phyloP scores from a whole-genome alignment of 2,888 invertebrate species.

The Chrysopilus asiliformis region DNA sequence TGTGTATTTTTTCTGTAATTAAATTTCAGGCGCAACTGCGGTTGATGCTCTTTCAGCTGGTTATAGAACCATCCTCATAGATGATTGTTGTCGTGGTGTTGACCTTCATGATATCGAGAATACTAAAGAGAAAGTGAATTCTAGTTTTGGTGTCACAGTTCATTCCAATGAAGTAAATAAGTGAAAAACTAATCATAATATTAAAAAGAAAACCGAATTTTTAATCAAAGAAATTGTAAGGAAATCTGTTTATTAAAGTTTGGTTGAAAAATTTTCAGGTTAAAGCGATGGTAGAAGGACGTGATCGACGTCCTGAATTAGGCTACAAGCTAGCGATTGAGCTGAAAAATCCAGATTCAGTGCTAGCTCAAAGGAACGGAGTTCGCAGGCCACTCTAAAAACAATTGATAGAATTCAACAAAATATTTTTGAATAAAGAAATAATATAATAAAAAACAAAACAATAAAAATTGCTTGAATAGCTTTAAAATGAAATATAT shows the following conservation, averaged over 20 bases:
- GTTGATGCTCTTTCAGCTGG: conserved; percentile 82
- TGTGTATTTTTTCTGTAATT: not conserved
- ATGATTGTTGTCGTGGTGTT: conserved; percentile 85
- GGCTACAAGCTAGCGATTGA: conserved; percentile 82
- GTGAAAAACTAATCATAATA: not conserved
- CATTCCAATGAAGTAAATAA: conserved; percentile 52
- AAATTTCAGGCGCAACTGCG: conserved; percentile 60
- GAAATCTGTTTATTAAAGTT: conserved; percentile 9
- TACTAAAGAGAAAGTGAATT: conserved; percentile 61
- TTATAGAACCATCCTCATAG: conserved; percentile 75
- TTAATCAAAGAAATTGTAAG: conserved; percentile 1
- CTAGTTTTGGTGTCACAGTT: conserved; percentile 68
- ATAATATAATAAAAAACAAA: no score
- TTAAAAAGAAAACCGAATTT: no score
- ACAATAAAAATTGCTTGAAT: no score
- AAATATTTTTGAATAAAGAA: no score
- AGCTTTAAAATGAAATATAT: no score
- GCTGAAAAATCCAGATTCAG: conserved; percentile 47
- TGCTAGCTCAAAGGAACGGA: conserved; percentile 30
- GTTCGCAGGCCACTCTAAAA: conserved; percentile 22
- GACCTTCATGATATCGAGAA: conserved; percentile 70
- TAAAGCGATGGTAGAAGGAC: conserved; percentile 73
- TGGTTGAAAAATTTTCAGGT: conserved; percentile 40
- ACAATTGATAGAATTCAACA: no score
- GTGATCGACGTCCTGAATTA: conserved; percentile 73